A percentile compares a stretch with the other conserved stretches of the same genome.
Evolutionary conservation across 2,797 vertebrate genomes (phyloP).

Genomic region (Peromyscus aztecus): DNA sequence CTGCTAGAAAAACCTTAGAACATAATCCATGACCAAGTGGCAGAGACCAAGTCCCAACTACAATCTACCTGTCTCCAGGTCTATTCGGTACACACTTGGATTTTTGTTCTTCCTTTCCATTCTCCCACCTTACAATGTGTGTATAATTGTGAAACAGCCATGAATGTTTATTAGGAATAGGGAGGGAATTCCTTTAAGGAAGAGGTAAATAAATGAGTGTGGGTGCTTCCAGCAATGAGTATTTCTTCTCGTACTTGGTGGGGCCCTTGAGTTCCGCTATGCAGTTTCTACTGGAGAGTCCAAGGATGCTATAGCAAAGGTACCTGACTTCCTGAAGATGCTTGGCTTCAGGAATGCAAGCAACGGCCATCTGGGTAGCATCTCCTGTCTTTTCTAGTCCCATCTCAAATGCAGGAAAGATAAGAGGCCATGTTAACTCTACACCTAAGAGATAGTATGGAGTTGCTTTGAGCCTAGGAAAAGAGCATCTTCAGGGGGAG

Average conservation of each 20-base stretch:
- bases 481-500: background rate
- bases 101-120: background rate
- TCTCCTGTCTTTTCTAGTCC: background rate
- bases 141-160: background rate
- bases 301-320: background rate
- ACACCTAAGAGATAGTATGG: background rate
- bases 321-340: background rate
- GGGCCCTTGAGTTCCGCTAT: background rate
- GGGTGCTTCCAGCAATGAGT: background rate
- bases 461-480: background rate
- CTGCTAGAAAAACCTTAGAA: slow-evolving; percentile 28
- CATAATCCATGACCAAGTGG: background rate
- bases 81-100: background rate
- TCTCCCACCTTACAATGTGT: background rate
- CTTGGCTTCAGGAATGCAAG: background rate
- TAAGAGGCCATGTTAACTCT: background rate
- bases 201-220: background rate
- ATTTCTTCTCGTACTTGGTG: background rate
- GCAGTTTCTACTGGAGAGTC: background rate
- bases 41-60: background rate
- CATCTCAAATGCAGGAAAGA: background rate
- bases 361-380: background rate
- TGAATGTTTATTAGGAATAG: background rate
- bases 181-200: background rate
- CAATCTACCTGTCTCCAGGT: background rate